Percentiles rank a stretch among this genome's conserved stretches.
Evolutionary conservation across 30 jellyfish, hydroid and myxozoan genomes (phyloP).

Genomic region (Pseudorhiza aurosa): DNA sequence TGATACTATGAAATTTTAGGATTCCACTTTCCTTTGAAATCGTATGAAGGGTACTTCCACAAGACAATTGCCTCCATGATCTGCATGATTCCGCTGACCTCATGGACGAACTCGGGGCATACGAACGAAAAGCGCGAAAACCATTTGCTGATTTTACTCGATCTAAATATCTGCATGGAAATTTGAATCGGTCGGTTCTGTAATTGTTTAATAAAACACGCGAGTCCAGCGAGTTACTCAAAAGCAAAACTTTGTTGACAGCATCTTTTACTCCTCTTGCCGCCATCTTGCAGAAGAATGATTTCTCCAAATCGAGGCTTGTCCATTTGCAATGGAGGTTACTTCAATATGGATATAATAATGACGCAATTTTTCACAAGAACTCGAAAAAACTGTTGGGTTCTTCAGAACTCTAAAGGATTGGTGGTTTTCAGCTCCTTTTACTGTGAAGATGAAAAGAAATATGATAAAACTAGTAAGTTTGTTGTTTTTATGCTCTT

Average conservation of each 20-base stretch:
- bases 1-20: not conserved
- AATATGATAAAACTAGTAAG: not conserved
- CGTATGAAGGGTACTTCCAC: not conserved
- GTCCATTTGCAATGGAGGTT: not conserved
- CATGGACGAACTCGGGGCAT: no score
- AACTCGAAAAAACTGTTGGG: no score
- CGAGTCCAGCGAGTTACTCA: not conserved
- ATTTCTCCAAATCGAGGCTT: slow-evolving; percentile 1
- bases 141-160: no score
- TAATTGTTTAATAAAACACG: no score
- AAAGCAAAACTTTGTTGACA: not conserved
- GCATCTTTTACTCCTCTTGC: not conserved
- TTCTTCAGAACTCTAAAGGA: no score
- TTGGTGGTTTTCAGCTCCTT: no score
- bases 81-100: no score
- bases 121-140: no score
- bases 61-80: not conserved
- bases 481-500: not conserved
- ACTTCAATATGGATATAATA: not conserved
- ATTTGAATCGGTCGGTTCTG: no score
- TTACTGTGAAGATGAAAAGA: slow-evolving; percentile 2
- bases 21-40: not conserved
- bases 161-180: no score
- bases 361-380: no score
- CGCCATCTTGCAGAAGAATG: slow-evolving; percentile 20